These are phyloP conservation scores for Chunga burmeisteri DNA, from an alignment of 2,113 vertebrate genomes.

Conservation along the genomic window DNA sequence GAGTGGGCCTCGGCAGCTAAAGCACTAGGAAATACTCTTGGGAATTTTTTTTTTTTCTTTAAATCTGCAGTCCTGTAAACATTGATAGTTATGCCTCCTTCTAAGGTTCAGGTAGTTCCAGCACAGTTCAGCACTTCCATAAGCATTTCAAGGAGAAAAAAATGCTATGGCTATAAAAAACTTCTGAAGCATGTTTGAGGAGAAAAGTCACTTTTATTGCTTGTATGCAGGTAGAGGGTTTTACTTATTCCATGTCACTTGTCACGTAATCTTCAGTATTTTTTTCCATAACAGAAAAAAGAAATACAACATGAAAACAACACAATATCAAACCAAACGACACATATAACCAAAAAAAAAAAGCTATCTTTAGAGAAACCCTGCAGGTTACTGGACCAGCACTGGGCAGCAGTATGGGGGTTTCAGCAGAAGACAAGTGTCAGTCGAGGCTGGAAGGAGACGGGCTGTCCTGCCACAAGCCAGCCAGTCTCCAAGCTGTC, in stretches of 20 bases:
- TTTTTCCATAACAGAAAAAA: not conserved
- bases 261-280: not conserved
- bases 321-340: not conserved
- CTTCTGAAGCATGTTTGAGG: not conserved
- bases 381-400: not conserved
- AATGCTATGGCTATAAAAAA: not conserved
- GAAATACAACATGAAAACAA: not conserved
- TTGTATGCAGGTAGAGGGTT: not conserved
- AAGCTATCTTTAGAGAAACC: not conserved
- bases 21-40: not conserved
- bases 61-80: not conserved
- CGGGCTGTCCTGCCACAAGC: constrained; percentile 47
- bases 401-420: not conserved
- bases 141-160: not conserved
- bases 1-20: not conserved
- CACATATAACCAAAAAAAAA: not conserved
- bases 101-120: not conserved
- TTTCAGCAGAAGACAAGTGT: constrained; percentile 41
- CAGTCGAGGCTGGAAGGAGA: constrained; percentile 21
- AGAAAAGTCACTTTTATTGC: not conserved
- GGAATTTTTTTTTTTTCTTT: not conserved
- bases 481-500: constrained; percentile 60
- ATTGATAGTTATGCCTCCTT: not conserved
- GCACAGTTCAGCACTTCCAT: not conserved
- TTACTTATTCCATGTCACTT: not conserved